Conservation (phyloP, 2,888 invertebrate genomes). For the Ectropis crepuscularia region DNA sequence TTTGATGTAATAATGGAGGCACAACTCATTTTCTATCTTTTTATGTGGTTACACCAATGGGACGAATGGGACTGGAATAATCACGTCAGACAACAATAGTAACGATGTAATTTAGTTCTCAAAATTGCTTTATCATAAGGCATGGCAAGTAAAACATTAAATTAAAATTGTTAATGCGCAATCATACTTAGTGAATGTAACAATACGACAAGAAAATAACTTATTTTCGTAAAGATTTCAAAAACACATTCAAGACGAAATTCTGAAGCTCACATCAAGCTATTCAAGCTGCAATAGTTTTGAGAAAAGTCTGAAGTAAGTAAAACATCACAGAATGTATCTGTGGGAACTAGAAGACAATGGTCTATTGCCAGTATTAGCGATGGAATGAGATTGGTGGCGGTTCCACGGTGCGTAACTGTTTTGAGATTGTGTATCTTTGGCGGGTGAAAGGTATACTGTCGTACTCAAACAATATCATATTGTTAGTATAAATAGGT, state of each 20-base stretch:
- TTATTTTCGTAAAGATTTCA: slow-evolving; percentile 1
- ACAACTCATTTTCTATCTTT: too few species aligned
- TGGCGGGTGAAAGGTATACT: slow-evolving; percentile 53
- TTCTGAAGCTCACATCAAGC: slow-evolving; percentile 7
- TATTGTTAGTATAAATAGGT: background rate
- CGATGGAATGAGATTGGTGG: slow-evolving; percentile 48
- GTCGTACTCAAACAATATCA: slow-evolving; percentile 5
- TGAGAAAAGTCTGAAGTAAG: slow-evolving; percentile 38
- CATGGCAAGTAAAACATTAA: too few species aligned
- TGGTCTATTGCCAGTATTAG: slow-evolving; percentile 50
- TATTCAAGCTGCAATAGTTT: slow-evolving; percentile 30
- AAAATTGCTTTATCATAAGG: too few species aligned
- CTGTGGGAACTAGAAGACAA: slow-evolving; percentile 63
- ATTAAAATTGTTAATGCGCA: background rate
- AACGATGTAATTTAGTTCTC: too few species aligned
- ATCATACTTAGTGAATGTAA: background rate
- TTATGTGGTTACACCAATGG: too few species aligned
- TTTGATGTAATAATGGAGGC: too few species aligned
- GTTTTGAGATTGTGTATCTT: slow-evolving; percentile 42
- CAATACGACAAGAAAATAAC: background rate
- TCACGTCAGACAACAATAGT: too few species aligned
- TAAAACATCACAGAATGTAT: slow-evolving; percentile 43
- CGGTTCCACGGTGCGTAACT: slow-evolving; percentile 50
- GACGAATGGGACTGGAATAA: too few species aligned
- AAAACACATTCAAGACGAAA: slow-evolving; percentile 1